Evolutionary conservation across 2,113 vertebrate genomes (phyloP).

Genomic region (Siniperca chuatsi): DNA sequence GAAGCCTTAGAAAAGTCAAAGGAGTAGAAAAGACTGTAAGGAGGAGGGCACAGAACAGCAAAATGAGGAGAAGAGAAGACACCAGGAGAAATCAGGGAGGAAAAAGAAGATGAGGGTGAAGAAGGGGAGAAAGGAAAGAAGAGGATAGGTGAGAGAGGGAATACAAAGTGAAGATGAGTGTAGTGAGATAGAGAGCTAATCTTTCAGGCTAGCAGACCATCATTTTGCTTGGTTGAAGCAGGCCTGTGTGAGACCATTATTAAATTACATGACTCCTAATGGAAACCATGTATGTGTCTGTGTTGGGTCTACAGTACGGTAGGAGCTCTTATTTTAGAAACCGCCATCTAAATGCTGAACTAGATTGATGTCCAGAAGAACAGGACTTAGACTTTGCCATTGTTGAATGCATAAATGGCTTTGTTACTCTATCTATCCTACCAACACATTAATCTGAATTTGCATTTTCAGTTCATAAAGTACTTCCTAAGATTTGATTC

Average conservation of each 20-base stretch:
- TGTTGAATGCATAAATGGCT: slow-evolving; percentile 25
- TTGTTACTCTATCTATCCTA: background rate
- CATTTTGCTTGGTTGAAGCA: slow-evolving; percentile 55
- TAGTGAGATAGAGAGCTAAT: slow-evolving; percentile 20
- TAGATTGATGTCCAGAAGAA: slow-evolving; percentile 12
- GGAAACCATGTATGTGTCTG: slow-evolving; percentile 63
- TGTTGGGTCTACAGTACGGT: slow-evolving; percentile 56
- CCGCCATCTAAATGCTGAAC: slow-evolving; percentile 33
- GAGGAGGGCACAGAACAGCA: background rate
- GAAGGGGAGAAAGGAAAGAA: background rate
- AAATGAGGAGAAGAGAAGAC: background rate
- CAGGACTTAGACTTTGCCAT: background rate
- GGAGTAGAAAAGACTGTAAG: background rate
- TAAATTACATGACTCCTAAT: slow-evolving; percentile 78
- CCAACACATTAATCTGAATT: background rate
- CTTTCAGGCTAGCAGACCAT: slow-evolving; percentile 48
- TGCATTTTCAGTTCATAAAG: background rate
- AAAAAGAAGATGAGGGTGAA: background rate
- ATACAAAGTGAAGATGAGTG: background rate
- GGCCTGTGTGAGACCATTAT: slow-evolving; percentile 69
- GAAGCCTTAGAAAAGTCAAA: background rate
- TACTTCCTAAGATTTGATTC: background rate
- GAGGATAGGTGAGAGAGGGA: background rate
- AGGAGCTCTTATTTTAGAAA: slow-evolving; percentile 55
- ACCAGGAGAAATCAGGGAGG: background rate